Evolutionary conservation across 53 echinoderm and acorn worm species (phyloP), one percentile per base, ranked within the genome.

Genomic region (Paelopatides confundens): DNA sequence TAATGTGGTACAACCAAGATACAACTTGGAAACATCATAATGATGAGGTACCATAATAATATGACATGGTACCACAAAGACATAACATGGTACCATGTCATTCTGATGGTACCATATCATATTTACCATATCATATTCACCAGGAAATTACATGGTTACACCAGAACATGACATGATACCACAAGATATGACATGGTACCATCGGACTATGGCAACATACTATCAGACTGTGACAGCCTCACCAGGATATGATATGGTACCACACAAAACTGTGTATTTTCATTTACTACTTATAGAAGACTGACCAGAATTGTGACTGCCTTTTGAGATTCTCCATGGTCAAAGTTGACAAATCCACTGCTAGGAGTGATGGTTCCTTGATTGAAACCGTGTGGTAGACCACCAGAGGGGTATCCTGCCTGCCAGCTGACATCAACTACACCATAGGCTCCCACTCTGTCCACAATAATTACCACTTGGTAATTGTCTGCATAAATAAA

Each of bases 391-490:
- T 85, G 53, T 29, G 95, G 99, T 26, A 99, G 81, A 35, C 84
- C 86, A 12, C 90, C 91, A 6, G 81, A 11, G 3, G 70, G 89
- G 86, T 95, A 91, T 17, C 99, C 99, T 23, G 79, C 87, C 86
- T 87, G 79, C 99, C 99, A 99, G 15, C 84, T 83, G 12, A 99
- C 92, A 50, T 87, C 85, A 17, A 99, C 87, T 30, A 85, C 66
- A 2, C 99, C 99, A 54, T 99, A 99, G 35, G 93, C 85, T 24
- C 99, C 99, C 28, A 86, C 63, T 15, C 99, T 88, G 68, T 96
- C 91, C 0, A 96, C 74, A 17, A 74, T 74, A 31, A 94, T 18
- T 9, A 69, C 86, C 3, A 89, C 94, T 40, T 94, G 91, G 26
- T 84, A 84, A n/a, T 64, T 63, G 17, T 84, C 66, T 84, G 50